Evolutionary conservation across 2,797 vertebrate genomes (phyloP), one percentile per base, ranked within the genome.

Genomic region (Scarus forsteni): DNA sequence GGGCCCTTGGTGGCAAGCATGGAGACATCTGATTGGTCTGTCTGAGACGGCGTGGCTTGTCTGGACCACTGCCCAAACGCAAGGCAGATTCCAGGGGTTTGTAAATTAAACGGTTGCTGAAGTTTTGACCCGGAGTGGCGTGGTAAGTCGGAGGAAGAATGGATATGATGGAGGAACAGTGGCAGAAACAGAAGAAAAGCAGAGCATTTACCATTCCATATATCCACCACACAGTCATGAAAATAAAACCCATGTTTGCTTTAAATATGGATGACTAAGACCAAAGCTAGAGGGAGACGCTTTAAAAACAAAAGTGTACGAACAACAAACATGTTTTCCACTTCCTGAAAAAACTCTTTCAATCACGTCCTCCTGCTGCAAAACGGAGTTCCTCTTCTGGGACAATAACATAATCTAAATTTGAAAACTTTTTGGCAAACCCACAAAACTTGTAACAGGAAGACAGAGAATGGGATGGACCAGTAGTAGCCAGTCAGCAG

Each of bases 11-110:
- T 79, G 75, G 60, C 56, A 34, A 57, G 60, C 73, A 79, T 14
- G 79, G 50, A 57, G 66, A 75, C 72, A 85, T 78, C 66, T 66
- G 73, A 83, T 86, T 86, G 61, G 81, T 83, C 80, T 71, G 50
- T 53, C 34, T 52, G 1, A 75, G 74, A 38, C 67, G 56, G 58
- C 43, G 13, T 3, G 27, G 70, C 56, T 60, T 42, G 60, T 75
- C 77, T 83, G 79, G 66, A 75, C 2, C n/a, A 18, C 60, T 44
- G 61, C 58, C 64, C 34, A 38, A 70, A 68, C 27, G 58, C 0
- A 39, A 58, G 60, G 73, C 61, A 62, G 66, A 86, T 38, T 87
- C 73, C 75, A 73, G 61, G 66, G 60, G 64, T 84, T 77, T 70
- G 53, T 58, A 73, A 84, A 85, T 67, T 59, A 67, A 83, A 80